Conservation (phyloP, 2,888 invertebrate species). For the Theretra japonica region DNA sequence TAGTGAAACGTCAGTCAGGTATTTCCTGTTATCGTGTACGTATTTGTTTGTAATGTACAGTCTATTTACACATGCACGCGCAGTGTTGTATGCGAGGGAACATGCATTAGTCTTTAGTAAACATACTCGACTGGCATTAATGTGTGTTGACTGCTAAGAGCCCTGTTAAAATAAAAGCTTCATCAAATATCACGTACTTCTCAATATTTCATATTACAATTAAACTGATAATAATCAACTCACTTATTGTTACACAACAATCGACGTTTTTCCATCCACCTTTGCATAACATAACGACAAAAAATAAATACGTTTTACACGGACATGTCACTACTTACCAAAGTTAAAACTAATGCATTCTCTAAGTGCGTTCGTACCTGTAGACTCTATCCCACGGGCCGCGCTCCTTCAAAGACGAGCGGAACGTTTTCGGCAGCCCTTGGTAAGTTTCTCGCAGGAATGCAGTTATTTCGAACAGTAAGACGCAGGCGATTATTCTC, state of each 20-base stretch:
- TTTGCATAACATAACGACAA: conserved; percentile 81
- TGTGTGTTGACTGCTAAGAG: conserved; percentile 85
- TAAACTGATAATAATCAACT: conserved; percentile 79
- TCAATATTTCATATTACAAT: conserved; percentile 63
- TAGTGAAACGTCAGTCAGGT: conserved; percentile 59
- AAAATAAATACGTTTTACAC: conserved; percentile 77
- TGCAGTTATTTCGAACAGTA: conserved; percentile 98
- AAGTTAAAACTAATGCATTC: conserved; percentile 47
- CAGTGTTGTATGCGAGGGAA: conserved; percentile 76
- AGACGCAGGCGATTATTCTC: conserved; percentile 95
- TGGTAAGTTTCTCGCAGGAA: conserved; percentile 98
- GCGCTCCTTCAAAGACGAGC: conserved; percentile 89
- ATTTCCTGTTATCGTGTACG: conserved; percentile 64
- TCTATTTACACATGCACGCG: conserved; percentile 80
- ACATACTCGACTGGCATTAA: conserved; percentile 85
- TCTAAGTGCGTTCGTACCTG: conserved; percentile 76
- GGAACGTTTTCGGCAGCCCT: conserved; percentile 89
- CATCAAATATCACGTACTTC: conserved; percentile 79
- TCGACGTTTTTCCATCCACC: conserved; percentile 84
- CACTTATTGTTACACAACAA: conserved; percentile 84
- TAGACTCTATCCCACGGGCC: conserved; percentile 94
- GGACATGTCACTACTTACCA: conserved; percentile 75
- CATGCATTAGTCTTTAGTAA: conserved; percentile 82
- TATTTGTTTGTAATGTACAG: conserved; percentile 66
- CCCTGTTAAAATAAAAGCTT: conserved; percentile 83